A percentile compares a stretch with the other conserved stretches of the same genome.
Conservation (phyloP, 2,797 vertebrate genomes). For the Acomys russatus region DNA sequence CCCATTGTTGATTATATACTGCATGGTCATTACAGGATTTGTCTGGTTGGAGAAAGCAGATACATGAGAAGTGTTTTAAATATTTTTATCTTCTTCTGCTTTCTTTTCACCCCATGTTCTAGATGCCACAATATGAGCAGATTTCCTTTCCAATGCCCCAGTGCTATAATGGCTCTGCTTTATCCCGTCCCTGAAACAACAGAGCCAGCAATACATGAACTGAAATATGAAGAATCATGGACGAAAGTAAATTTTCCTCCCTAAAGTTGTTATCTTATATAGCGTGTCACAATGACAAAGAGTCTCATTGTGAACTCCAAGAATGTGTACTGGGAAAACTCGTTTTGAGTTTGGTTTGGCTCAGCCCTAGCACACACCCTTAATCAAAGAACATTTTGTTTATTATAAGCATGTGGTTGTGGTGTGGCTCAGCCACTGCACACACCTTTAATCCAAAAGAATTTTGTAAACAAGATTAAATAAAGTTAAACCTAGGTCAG, state of each 20-base stretch:
- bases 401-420: too few relatives aligned
- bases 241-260: background rate
- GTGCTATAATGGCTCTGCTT: background rate
- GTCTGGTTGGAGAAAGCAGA: background rate
- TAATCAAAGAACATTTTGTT: too few relatives aligned
- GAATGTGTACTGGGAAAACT: too few relatives aligned
- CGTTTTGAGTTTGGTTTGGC: too few relatives aligned
- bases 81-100: background rate
- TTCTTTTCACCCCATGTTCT: background rate
- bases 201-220: background rate
- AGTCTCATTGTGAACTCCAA: too few relatives aligned
- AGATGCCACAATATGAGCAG: background rate
- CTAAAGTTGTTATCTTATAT: background rate
- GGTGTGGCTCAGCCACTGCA: too few relatives aligned
- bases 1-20: background rate
- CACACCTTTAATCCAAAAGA: too few relatives aligned
- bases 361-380: too few relatives aligned
- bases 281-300: background rate
- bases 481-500: too few relatives aligned
- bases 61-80: background rate
- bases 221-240: background rate
- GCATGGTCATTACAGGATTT: background rate
- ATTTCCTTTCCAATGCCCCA: background rate
- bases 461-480: too few relatives aligned
- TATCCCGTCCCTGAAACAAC: background rate